A percentile compares a stretch with the other conserved stretches of the same genome.
These are phyloP conservation scores for Hoplias malabaricus DNA, from an alignment of 2,113 vertebrate genomes.

Conservation along the genomic window DNA sequence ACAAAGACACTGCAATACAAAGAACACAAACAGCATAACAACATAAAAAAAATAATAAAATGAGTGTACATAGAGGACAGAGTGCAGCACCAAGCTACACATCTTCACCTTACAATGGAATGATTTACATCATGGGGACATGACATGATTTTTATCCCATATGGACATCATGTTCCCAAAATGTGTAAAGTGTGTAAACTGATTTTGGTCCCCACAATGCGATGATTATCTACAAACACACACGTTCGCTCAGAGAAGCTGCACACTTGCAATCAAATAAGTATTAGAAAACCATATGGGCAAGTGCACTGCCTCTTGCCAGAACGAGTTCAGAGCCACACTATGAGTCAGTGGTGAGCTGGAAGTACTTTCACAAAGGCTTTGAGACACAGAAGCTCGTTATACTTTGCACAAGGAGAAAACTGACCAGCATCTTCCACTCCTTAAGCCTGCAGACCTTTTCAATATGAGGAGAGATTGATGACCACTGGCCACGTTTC, in stretches of 20 bases:
- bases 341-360: conserved; percentile 58
- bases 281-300: conserved; percentile 10
- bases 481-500: conserved; percentile 46
- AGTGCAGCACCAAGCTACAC: no score
- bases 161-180: no score
- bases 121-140: no score
- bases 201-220: no score
- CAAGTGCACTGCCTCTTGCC: neutral
- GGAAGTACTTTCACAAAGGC: conserved; percentile 45
- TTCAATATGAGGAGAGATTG: conserved; percentile 48
- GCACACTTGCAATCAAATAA: neutral
- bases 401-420: conserved; percentile 52
- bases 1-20: no score
- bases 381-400: conserved; percentile 44
- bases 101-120: no score
- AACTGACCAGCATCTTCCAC: conserved; percentile 62
- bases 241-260: neutral
- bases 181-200: no score
- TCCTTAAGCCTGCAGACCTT: conserved; percentile 51
- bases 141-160: no score
- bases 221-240: neutral
- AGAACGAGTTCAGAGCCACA: conserved; percentile 41
- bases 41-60: no score
- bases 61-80: no score
- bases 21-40: no score